Evolutionary conservation across 2,113 vertebrate species (phyloP).

Genomic region (Aptenodytes forsteri): DNA sequence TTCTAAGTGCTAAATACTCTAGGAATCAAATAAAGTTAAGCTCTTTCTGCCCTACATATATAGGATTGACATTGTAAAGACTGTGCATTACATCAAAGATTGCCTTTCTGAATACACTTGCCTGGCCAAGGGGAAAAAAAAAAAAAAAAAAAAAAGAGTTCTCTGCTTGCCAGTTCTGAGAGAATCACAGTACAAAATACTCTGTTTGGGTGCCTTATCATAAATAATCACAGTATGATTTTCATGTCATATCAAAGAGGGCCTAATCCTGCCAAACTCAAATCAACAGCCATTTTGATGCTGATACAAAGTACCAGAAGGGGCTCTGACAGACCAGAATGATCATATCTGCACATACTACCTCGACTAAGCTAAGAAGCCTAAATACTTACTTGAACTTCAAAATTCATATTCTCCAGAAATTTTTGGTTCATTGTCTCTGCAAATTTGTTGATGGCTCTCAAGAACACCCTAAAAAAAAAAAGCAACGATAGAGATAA

Average conservation of each 20-base stretch:
- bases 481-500: neutral
- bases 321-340: neutral
- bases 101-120: neutral
- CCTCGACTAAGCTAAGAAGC: neutral
- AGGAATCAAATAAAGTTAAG: neutral
- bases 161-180: neutral
- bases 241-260: neutral
- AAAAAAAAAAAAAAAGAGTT: neutral
- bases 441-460: slow-evolving; percentile 96
- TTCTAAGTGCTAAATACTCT: neutral
- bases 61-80: neutral
- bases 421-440: slow-evolving; percentile 98
- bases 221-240: neutral
- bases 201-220: neutral
- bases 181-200: neutral
- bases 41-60: neutral
- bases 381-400: slow-evolving; percentile 85
- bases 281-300: neutral
- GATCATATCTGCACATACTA: neutral
- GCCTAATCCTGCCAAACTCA: neutral
- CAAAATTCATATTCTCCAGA: slow-evolving; percentile 92
- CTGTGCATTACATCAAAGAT: neutral
- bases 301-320: neutral
- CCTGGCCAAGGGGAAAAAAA: neutral
- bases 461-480: slow-evolving; percentile 86